phyloP scores from a whole-genome alignment of 2,797 vertebrate genomes.

The Rhyacichthys aspro region DNA sequence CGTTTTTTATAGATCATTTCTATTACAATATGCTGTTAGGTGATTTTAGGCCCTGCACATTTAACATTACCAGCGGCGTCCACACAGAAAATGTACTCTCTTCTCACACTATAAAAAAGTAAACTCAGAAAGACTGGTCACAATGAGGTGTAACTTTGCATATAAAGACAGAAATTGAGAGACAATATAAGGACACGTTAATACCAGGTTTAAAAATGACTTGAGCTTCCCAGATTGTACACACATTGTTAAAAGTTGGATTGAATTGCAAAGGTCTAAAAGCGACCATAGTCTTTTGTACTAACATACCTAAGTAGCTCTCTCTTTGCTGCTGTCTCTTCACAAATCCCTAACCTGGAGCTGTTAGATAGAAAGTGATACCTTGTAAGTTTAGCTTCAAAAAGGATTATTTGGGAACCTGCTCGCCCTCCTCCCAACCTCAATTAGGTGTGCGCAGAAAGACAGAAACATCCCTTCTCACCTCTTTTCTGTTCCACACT shows the following conservation, averaged over 20 bases:
- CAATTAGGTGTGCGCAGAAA: constrained; percentile 62
- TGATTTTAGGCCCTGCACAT: too few species aligned
- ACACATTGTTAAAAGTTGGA: neutral
- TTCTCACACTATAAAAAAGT: too few species aligned
- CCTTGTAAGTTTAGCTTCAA: constrained; percentile 60
- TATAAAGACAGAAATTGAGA: too few species aligned
- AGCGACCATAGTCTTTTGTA: constrained; percentile 15
- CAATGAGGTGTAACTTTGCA: too few species aligned
- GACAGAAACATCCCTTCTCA: constrained; percentile 44
- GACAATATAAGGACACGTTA: too few species aligned
- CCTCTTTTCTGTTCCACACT: constrained; percentile 41
- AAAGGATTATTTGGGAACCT: constrained; percentile 54
- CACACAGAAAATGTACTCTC: too few species aligned
- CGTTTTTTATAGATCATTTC: too few species aligned
- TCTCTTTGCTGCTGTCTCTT: constrained; percentile 32
- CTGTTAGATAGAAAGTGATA: constrained; percentile 50
- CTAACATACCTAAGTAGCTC: constrained; percentile 25
- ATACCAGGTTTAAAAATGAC: too few species aligned
- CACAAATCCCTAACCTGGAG: constrained; percentile 38
- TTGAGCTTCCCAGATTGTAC: too few species aligned
- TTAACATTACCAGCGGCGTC: too few species aligned
- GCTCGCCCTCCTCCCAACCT: constrained; percentile 46
- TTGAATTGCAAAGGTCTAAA: neutral
- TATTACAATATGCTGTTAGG: too few species aligned
- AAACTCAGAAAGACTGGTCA: too few species aligned